Percentiles rank a stretch among this genome's conserved stretches.
Evolutionary conservation across 1,140 invertebrate species (phyloP).

Genomic region (Eciton burchellii): DNA sequence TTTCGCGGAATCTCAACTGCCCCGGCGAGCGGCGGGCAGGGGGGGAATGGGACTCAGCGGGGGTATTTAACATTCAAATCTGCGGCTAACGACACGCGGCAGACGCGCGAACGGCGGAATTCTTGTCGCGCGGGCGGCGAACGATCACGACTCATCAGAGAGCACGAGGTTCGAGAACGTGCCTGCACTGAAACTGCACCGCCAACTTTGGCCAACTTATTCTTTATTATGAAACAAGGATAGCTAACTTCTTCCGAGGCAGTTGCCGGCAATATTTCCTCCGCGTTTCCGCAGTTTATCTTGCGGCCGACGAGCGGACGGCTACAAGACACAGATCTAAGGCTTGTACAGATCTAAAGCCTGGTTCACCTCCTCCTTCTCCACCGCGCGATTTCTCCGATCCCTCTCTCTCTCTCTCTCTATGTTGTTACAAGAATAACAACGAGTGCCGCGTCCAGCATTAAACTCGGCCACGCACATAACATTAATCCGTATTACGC

Average conservation of each 20-base stretch:
- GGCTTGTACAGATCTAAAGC: slow-evolving; percentile 50
- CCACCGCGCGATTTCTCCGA: slow-evolving; percentile 10
- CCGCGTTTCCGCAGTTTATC: slow-evolving; percentile 40
- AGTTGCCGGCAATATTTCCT: slow-evolving; percentile 48
- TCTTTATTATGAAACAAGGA: slow-evolving; percentile 57
- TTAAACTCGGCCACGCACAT: slow-evolving; percentile 57
- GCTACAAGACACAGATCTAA: slow-evolving; percentile 44
- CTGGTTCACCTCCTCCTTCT: slow-evolving; percentile 19
- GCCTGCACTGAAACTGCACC: neutral
- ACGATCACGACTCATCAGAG: slow-evolving; percentile 36
- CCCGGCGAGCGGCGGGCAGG: too few relatives aligned
- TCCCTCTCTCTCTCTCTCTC: neutral
- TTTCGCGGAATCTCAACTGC: neutral
- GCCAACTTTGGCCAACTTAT: slow-evolving; percentile 40
- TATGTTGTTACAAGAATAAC: slow-evolving; percentile 50
- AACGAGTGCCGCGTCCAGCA: slow-evolving; percentile 39
- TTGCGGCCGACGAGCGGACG: neutral
- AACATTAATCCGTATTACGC: slow-evolving; percentile 59
- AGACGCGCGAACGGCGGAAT: neutral
- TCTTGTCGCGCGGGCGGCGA: neutral
- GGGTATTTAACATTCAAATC: slow-evolving; percentile 37
- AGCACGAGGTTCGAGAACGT: slow-evolving; percentile 22
- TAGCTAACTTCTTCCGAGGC: slow-evolving; percentile 54
- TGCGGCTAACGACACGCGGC: neutral
- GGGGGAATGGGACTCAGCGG: slow-evolving; percentile 1